Conservation (phyloP, 2,888 invertebrate genomes). For the Hemicrepidius hirtus region DNA sequence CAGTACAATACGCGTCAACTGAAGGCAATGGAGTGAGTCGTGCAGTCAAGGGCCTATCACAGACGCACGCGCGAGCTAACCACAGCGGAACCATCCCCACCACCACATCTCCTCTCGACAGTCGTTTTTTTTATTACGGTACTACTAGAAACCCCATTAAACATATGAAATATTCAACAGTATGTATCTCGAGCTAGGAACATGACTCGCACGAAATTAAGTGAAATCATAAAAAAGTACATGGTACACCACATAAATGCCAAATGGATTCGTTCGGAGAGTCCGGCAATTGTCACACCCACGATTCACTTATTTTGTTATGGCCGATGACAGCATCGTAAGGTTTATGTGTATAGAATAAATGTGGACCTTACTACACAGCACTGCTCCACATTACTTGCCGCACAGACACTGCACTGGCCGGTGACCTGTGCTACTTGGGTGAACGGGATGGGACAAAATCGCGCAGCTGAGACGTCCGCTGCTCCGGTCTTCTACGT, state of each 20-base stretch:
- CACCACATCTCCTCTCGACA: conserved; percentile 57
- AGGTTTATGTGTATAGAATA: conserved; percentile 41
- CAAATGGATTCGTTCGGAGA: conserved; percentile 57
- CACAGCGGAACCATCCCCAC: conserved; percentile 48
- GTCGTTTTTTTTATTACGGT: no score
- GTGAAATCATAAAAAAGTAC: conserved; percentile 64
- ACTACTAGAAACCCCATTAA: conserved; percentile 46
- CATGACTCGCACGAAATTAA: conserved; percentile 68
- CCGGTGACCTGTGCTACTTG: conserved; percentile 67
- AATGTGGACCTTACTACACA: conserved; percentile 39
- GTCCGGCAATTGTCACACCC: conserved; percentile 55
- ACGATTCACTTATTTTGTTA: conserved; percentile 54
- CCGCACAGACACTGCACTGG: conserved; percentile 59
- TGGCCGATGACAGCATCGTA: conserved; percentile 54
- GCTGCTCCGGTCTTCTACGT: conserved; percentile 65
- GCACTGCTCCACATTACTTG: conserved; percentile 58
- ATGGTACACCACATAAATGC: conserved; percentile 67
- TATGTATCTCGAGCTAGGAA: conserved; percentile 68
- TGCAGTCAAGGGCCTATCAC: conserved; percentile 68
- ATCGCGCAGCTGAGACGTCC: conserved; percentile 69
- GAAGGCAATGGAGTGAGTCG: conserved; percentile 60
- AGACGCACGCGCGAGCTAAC: conserved; percentile 66
- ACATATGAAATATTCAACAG: conserved; percentile 66
- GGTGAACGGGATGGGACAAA: conserved; percentile 69
- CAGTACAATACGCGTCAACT: conserved; percentile 50